Conservation (phyloP, 2,797 vertebrate species). For the Melanotaenia parkinsoni region DNA sequence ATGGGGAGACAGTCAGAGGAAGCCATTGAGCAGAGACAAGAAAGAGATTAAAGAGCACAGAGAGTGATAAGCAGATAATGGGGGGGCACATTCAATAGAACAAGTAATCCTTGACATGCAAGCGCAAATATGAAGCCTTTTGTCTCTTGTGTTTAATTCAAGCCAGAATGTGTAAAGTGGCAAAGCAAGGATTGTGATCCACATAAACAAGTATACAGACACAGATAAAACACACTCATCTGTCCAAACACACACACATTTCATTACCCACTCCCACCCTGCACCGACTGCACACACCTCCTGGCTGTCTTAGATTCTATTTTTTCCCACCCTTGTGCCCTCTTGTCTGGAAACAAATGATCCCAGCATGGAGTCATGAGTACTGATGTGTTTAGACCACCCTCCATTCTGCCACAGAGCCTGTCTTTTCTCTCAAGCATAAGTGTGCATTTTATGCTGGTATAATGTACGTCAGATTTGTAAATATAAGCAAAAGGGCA, state of each 20-base stretch:
- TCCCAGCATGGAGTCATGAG: constrained; percentile 82
- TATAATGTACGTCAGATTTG: constrained; percentile 69
- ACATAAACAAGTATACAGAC: constrained; percentile 80
- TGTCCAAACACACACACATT: constrained; percentile 58
- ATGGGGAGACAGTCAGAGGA: constrained; percentile 89
- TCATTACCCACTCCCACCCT: constrained; percentile 41
- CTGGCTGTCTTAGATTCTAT: constrained; percentile 63
- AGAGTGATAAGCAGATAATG: constrained; percentile 92
- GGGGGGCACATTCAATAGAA: constrained; percentile 88
- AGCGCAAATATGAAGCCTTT: constrained; percentile 90
- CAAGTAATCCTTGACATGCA: constrained; percentile 90
- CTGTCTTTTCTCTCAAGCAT: constrained; percentile 67
- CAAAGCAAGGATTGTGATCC: constrained; percentile 77
- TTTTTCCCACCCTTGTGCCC: constrained; percentile 82
- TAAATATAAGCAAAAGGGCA: constrained; percentile 66
- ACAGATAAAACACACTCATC: constrained; percentile 77
- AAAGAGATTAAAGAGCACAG: constrained; percentile 93
- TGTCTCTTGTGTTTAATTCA: constrained; percentile 90
- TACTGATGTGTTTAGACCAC: constrained; percentile 82
- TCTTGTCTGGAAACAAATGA: constrained; percentile 86
- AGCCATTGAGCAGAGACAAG: constrained; percentile 88
- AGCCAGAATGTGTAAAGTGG: constrained; percentile 79
- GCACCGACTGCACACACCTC: constrained; percentile 65
- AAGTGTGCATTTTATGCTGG: constrained; percentile 81
- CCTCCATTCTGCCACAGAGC: constrained; percentile 78